Evolutionary conservation across 2,113 vertebrate species (phyloP), one percentile per base, ranked within the genome.

Genomic region (Cyanoderma ruficeps): DNA sequence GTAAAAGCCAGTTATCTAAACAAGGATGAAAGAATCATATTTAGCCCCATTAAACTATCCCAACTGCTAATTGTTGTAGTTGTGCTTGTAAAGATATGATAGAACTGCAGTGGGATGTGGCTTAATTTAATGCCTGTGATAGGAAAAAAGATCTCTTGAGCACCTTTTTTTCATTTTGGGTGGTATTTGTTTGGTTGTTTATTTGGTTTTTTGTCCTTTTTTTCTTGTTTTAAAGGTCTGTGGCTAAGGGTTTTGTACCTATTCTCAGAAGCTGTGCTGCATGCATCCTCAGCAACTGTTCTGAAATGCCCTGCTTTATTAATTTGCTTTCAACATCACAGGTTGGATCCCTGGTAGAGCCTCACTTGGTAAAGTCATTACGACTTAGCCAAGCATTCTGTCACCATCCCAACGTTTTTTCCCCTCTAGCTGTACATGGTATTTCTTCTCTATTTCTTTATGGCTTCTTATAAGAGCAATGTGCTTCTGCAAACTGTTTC

Each of bases 341-440:
- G 30, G 55, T 30, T 55, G 55, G 55, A 87, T 90, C 42, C 19
- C 42, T 67, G 15, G 24, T 56, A 86, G 79, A 94, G 41, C 44
- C 88, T 68, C 81, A 21, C 56, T 84, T 83, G 52, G 44, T 64
- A 61, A 94, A 96, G 69, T 64, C 90, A 68, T 92, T 90, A 83
- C 0, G 0, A 65, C 28, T 88, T 76, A 93, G 68, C 56, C 92
- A 93, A 81, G 94, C 15, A 1, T 77, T 74, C 82, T 52, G 64
- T 86, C 75, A 74, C 75, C 39, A 47, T 52, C 41, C 63, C 53
- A 22, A 56, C 90, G 60, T 25, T 71, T 90, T 90, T 35, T 90
- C n/a, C 64, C 85, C 72, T 94, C 76, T 83, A 92, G 85, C 83
- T 88, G 35, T 83, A 44, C 42, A 18, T 7, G 25, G 16, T 21